phyloP scores from a whole-genome alignment of 2,113 vertebrate species.

The Penelope pileata region DNA sequence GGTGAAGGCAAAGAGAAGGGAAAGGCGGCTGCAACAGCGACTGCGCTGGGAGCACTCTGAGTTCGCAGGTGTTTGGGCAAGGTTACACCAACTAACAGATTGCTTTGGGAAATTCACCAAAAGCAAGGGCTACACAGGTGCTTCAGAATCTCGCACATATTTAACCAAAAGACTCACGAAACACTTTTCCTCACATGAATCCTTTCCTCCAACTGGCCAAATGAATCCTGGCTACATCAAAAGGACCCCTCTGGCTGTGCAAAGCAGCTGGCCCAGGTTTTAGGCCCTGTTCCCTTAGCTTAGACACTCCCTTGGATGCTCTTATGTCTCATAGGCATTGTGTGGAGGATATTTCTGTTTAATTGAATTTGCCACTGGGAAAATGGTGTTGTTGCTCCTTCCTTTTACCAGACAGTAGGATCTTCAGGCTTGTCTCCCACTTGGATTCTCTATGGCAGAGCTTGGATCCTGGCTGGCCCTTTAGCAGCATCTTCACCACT shows the following conservation, averaged over 20 bases:
- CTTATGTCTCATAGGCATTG: neutral
- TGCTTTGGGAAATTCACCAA: neutral
- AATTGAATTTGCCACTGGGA: neutral
- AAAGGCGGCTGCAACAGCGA: accelerated
- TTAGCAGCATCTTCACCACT: neutral
- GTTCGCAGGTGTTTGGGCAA: neutral
- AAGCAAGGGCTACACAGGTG: neutral
- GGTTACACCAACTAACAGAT: neutral
- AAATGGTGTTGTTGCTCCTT: neutral
- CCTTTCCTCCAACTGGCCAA: neutral
- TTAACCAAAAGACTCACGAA: neutral
- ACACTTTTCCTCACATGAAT: neutral
- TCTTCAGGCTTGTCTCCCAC: neutral
- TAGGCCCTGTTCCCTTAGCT: neutral
- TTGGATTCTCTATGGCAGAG: neutral
- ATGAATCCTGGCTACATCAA: neutral
- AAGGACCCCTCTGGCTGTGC: neutral
- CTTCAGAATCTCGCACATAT: accelerated
- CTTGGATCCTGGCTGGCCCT: neutral
- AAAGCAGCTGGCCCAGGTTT: neutral
- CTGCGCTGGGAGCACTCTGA: neutral
- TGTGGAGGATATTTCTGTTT: neutral
- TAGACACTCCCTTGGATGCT: neutral
- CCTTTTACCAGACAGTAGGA: neutral
- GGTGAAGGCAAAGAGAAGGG: neutral